phyloP scores from a whole-genome alignment of 1,140 invertebrate species.

The Marisa cornuarietis region DNA sequence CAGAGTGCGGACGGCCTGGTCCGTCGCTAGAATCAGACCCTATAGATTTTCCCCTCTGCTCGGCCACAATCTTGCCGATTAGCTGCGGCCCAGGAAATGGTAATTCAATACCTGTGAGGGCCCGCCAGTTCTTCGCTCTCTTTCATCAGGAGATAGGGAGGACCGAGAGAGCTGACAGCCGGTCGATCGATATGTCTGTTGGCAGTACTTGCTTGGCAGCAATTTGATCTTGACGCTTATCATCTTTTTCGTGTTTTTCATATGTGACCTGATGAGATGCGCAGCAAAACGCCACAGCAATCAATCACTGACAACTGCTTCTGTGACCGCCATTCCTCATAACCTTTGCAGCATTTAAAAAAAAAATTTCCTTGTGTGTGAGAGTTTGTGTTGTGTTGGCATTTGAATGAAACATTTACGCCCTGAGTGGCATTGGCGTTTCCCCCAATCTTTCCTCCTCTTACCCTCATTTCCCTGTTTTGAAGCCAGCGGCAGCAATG shows the following conservation, averaged over 20 bases:
- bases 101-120: slow-evolving; percentile 21
- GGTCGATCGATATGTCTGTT: background rate
- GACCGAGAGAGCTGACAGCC: slow-evolving; percentile 8
- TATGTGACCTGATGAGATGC: background rate
- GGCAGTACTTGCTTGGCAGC: background rate
- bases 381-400: background rate
- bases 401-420: slow-evolving; percentile 16
- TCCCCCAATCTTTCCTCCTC: background rate
- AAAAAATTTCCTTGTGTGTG: background rate
- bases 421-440: background rate
- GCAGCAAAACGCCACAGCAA: background rate
- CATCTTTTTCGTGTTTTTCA: slow-evolving; percentile 9
- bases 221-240: slow-evolving; percentile 7
- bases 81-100: slow-evolving; percentile 16
- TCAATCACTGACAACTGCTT: background rate
- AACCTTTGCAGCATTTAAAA: slow-evolving; percentile 4
- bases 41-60: slow-evolving; percentile 13
- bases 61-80: slow-evolving; percentile 26
- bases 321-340: background rate
- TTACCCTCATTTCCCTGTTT: background rate
- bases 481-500: background rate
- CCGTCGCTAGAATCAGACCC: slow-evolving; percentile 7
- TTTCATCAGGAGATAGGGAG: slow-evolving; percentile 7
- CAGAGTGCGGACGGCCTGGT: background rate
- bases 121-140: slow-evolving; percentile 17